These are phyloP conservation scores for Caenorhabditis doughertyi DNA, from an alignment of 2,888 invertebrate species.

Conservation along the genomic window DNA sequence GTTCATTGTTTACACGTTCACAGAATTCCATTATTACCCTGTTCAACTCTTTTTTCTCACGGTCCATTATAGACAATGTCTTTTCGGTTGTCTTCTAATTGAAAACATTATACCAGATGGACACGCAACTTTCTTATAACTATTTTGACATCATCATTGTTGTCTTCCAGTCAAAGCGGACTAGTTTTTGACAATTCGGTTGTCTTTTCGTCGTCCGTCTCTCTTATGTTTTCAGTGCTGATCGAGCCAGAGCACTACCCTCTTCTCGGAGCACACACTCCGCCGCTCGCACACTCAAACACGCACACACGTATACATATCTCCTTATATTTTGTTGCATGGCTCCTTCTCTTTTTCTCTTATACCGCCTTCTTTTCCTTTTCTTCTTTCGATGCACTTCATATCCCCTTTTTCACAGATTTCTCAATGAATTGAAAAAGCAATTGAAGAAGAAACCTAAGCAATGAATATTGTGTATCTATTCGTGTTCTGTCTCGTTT, in stretches of 20 bases:
- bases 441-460: slow-evolving; percentile 24
- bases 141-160: slow-evolving; percentile 21
- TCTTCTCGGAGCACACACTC: slow-evolving; percentile 51
- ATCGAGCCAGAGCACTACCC: slow-evolving; percentile 31
- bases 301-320: slow-evolving; percentile 55
- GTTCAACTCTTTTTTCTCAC: background rate
- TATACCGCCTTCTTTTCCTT: slow-evolving; percentile 18
- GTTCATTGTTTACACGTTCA: slow-evolving; percentile 57
- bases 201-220: slow-evolving; percentile 15
- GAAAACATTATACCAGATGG: too few species aligned
- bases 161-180: background rate
- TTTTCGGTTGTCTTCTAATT: background rate
- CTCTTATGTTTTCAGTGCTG: slow-evolving; percentile 53
- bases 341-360: background rate
- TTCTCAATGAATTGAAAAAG: slow-evolving; percentile 29
- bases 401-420: slow-evolving; percentile 29
- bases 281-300: slow-evolving; percentile 32
- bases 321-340: slow-evolving; percentile 53
- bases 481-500: slow-evolving; percentile 19
- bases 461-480: slow-evolving; percentile 36
- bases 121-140: background rate
- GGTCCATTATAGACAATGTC: background rate
- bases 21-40: background rate
- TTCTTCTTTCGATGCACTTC: slow-evolving; percentile 13
- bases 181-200: slow-evolving; percentile 45